A percentile compares a stretch with the other conserved stretches of the same genome.
These are phyloP conservation scores for Plutomurus gul DNA, from an alignment of 1,140 invertebrate genomes.

Conservation along the genomic window DNA sequence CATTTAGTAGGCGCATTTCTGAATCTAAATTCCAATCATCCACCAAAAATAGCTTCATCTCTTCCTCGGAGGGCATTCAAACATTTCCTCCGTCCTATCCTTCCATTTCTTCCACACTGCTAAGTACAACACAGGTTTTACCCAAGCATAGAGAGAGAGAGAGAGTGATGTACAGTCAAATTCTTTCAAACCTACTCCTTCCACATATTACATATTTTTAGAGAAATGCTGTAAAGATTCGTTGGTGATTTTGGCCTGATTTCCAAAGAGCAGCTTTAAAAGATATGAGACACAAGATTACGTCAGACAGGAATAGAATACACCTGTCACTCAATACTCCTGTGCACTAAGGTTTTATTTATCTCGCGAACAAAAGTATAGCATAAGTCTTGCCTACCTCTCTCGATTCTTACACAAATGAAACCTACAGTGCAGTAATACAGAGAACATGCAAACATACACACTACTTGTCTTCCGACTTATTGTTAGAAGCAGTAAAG, in stretches of 20 bases:
- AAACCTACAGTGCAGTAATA: neutral
- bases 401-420: neutral
- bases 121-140: neutral
- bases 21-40: neutral
- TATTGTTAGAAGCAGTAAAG: neutral
- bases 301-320: neutral
- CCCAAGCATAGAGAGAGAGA: too few species aligned
- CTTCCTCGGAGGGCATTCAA: too few species aligned
- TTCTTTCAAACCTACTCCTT: too few species aligned
- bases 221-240: too few species aligned
- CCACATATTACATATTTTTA: too few species aligned
- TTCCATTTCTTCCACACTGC: neutral
- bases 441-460: neutral
- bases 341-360: neutral
- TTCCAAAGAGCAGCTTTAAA: neutral
- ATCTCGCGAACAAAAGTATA: neutral
- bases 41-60: neutral
- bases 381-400: neutral
- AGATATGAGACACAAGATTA: neutral
- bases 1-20: too few species aligned
- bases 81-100: neutral
- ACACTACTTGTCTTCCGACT: neutral
- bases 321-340: slow-evolving; percentile 16
- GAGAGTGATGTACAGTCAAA: too few species aligned
- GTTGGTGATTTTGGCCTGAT: neutral